These are phyloP conservation scores for Heteromyza rotundicornis DNA, from an alignment of 2,888 invertebrate genomes.

Conservation along the genomic window DNA sequence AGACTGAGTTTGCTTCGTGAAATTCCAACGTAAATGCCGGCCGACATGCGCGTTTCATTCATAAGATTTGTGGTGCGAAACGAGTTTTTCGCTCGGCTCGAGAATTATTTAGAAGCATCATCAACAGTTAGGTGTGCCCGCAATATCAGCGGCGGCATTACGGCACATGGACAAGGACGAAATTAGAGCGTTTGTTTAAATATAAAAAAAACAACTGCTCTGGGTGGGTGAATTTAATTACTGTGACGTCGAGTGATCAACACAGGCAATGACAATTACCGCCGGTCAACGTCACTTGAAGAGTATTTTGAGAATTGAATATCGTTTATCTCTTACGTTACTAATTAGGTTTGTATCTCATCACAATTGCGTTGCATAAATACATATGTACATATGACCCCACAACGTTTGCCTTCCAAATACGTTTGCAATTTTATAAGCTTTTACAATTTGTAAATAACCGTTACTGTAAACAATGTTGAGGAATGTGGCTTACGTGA, in stretches of 20 bases:
- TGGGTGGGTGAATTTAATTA: background rate
- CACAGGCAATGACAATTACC: constrained; percentile 18
- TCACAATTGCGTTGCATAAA: no score
- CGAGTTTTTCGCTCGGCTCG: background rate
- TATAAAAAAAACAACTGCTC: background rate
- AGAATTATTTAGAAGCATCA: background rate
- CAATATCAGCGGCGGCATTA: background rate
- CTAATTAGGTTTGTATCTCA: no score
- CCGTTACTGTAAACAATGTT: no score
- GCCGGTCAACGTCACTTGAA: background rate
- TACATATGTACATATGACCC: no score
- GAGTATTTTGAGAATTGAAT: no score
- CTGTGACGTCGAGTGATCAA: constrained; percentile 7
- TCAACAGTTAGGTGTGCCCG: background rate
- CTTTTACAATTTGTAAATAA: no score
- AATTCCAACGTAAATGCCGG: background rate
- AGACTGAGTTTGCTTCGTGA: no score
- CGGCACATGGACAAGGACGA: constrained; percentile 12
- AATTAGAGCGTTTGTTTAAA: constrained; percentile 12
- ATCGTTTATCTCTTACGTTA: no score
- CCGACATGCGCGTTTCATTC: background rate
- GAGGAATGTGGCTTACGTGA: no score
- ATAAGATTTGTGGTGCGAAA: background rate
- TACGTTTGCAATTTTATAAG: no score
- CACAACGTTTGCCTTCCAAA: no score